Percentiles rank a stretch among this genome's conserved stretches.
These are phyloP conservation scores for Oreonectes daqikongensis DNA, from an alignment of 2,797 vertebrate species.

Conservation along the genomic window DNA sequence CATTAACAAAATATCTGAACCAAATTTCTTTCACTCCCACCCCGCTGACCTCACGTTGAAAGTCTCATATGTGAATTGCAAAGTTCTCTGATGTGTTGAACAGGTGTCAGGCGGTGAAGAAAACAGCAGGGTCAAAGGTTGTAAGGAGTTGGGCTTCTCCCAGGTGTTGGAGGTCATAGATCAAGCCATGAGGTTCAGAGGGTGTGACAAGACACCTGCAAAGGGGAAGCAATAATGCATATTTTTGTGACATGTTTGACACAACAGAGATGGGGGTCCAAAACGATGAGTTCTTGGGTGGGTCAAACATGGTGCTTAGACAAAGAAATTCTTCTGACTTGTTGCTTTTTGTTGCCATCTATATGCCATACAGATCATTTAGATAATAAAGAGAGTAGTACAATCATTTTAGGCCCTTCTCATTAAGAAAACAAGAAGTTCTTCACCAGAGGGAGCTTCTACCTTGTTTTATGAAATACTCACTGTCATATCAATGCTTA, in stretches of 20 bases:
- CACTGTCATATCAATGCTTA: conserved; percentile 21
- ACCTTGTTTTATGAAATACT: conserved; percentile 15
- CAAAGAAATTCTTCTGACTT: conserved; percentile 1
- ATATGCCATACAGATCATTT: not conserved
- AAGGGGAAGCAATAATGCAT: conserved; percentile 55
- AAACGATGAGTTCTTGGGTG: conserved; percentile 3
- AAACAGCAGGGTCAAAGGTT: conserved; percentile 62
- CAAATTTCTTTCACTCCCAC: conserved; percentile 35
- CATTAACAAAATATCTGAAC: not conserved
- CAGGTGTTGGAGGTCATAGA: conserved; percentile 68
- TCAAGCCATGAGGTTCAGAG: conserved; percentile 54
- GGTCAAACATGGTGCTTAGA: conserved; percentile 3
- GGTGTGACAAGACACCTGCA: conserved; percentile 68
- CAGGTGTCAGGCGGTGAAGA: conserved; percentile 65
- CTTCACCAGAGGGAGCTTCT: conserved; percentile 43
- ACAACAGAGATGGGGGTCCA: not conserved
- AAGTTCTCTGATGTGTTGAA: conserved; percentile 61
- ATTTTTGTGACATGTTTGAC: conserved; percentile 39
- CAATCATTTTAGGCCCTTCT: conserved; percentile 5
- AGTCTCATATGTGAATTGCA: conserved; percentile 30
- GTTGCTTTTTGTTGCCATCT: conserved; percentile 3
- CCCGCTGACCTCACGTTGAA: conserved; percentile 35
- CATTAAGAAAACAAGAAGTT: not conserved
- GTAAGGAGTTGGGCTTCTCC: conserved; percentile 57
- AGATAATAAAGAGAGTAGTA: not conserved